Conservation (phyloP, 92 coral and sea anemone species). For the Palythoa caribaeorum region DNA sequence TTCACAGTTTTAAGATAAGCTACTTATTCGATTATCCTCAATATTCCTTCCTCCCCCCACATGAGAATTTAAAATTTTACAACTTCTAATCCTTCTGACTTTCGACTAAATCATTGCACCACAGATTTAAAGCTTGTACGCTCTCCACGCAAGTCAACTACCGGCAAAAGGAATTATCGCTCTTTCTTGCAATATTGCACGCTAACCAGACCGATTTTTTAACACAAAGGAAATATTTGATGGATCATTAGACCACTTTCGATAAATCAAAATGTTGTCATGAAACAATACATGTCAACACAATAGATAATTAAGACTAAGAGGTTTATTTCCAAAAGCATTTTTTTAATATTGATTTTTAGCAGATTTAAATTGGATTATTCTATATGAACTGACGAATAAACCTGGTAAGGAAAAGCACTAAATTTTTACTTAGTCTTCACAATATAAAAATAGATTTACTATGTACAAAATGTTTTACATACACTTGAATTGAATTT, state of each 20-base stretch:
- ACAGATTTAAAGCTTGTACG: no score
- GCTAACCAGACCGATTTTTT: neutral
- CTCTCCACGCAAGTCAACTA: slow-evolving; percentile 13
- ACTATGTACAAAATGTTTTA: neutral
- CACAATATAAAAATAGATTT: neutral
- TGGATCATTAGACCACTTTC: neutral
- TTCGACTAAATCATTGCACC: neutral
- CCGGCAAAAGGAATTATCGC: neutral
- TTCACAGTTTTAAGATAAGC: no score
- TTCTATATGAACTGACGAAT: no score
- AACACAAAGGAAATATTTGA: neutral
- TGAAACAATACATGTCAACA: no score
- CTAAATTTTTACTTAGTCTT: neutral
- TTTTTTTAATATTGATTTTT: no score
- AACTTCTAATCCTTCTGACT: neutral
- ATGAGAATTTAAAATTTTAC: neutral
- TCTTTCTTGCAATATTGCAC: neutral
- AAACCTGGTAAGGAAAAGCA: neutral
- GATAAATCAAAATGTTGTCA: no score
- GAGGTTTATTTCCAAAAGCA: no score
- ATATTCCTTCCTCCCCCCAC: neutral
- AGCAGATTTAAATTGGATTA: no score
- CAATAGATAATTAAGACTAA: no score
- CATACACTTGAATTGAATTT: neutral
- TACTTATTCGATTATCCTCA: no score